phyloP scores from a whole-genome alignment of 2,797 vertebrate species.

The Sebastes wilsoni region DNA sequence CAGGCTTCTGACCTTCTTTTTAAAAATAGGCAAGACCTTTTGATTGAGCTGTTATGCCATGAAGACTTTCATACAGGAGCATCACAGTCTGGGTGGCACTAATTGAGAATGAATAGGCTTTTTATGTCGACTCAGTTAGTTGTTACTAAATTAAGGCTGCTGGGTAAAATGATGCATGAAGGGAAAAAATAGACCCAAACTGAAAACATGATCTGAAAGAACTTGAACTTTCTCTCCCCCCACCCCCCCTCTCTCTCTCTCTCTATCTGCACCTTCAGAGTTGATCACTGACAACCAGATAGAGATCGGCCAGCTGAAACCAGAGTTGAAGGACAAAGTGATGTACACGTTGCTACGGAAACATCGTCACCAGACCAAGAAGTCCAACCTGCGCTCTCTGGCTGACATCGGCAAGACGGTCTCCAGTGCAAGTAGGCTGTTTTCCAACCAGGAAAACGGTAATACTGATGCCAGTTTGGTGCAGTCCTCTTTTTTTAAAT shows the following conservation, averaged over 20 bases:
- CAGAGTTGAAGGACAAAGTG: conserved; percentile 95
- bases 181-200: background rate
- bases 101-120: conserved; percentile 31
- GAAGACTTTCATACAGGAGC: conserved; percentile 30
- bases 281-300: conserved; percentile 96
- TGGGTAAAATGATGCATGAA: background rate
- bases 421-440: conserved; percentile 99
- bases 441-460: conserved; percentile 96
- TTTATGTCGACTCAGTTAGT: background rate
- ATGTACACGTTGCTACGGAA: conserved; percentile 95
- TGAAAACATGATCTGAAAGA: background rate
- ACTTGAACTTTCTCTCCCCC: background rate
- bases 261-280: conserved; percentile 75
- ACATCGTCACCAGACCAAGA: conserved; percentile 98
- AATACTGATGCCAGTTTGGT: conserved; percentile 89
- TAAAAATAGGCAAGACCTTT: conserved; percentile 70
- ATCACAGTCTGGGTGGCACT: conserved; percentile 34
- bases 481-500: conserved; percentile 67
- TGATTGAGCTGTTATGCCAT: conserved; percentile 58
- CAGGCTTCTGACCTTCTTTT: conserved; percentile 72
- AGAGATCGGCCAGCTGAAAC: conserved; percentile 90
- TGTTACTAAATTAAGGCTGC: background rate
- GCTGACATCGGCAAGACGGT: conserved; percentile 98
- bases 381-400: conserved; percentile 96
- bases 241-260: background rate